phyloP scores from a whole-genome alignment of 2,797 vertebrate species.

The Schizopygopsis malacanthus region DNA sequence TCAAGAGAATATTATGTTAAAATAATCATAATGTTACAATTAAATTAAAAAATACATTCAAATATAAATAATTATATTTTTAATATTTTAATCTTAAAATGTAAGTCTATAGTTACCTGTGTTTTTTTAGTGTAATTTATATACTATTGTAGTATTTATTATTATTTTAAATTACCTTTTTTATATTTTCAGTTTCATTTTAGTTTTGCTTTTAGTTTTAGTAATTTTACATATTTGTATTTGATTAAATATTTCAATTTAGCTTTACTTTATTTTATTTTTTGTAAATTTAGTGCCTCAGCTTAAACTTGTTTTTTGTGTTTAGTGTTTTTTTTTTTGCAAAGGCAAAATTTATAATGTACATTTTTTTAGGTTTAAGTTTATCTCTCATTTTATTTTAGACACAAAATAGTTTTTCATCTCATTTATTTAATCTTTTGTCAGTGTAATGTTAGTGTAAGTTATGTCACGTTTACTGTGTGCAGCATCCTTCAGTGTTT shows the following conservation, averaged over 20 bases:
- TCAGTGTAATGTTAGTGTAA: neutral
- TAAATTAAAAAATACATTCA: neutral
- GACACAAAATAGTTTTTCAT: neutral
- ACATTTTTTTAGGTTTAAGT: neutral
- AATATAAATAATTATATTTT: neutral
- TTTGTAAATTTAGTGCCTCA: neutral
- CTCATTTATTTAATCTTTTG: neutral
- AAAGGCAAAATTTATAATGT: neutral
- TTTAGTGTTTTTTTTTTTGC: neutral
- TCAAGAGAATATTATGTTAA: neutral
- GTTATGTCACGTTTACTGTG: neutral
- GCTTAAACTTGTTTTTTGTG: neutral
- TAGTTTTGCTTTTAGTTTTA: neutral
- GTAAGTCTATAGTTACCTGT: neutral
- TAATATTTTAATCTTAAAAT: neutral
- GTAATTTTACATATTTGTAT: neutral
- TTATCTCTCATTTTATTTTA: neutral
- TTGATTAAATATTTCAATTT: neutral
- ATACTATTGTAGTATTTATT: neutral
- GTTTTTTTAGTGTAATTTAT: neutral
- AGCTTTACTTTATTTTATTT: neutral
- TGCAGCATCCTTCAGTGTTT: neutral
- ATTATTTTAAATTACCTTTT: neutral
- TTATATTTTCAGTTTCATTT: neutral
- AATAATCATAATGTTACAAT: neutral